Base-by-base conservation (phyloP, 2,797 vertebrate genomes). In the Lycodopsis pacificus region DNA sequence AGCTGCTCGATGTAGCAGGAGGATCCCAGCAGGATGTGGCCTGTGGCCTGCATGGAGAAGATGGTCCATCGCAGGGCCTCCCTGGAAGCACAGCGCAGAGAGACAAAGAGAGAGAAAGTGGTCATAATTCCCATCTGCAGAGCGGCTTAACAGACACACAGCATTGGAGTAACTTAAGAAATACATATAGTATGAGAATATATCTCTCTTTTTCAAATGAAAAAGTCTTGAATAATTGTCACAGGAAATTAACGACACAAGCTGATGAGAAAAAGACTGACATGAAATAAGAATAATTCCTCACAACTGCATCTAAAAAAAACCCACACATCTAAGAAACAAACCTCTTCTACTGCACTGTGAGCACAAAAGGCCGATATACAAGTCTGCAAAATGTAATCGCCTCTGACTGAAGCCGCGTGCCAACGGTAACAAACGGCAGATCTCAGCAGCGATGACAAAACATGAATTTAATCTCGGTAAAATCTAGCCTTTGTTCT, bases 1-100 rank as follows among this genome's bases (percentile, higher is more conserved):
- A 99, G 92, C 84, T 97, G 96, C 91, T 97, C 96, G 74, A 99
- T 95, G 89, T 99, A 99, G 84, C 95, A 95, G 58, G 97, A 99
- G 49, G 96, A 97, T 74, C 97, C 97, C 0, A 99, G 95, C 75
- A 99, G 93, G 88, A 98, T 69, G 6, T 99, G 97, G 20, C 98
- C 98, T 0, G 97, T 97, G 82, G 97, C 92, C 86, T 97, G 97
- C 97, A 98, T 98, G 89, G 95, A 95, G 86, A 97, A 95, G 58
- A 97, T 86, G 0, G 94, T 95, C 97, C 97, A 99, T 77, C 96
- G 95, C 65, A 99, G 87, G 36, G 93, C 95, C 91, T 98, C 97
- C 94, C 98, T 99, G 87, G 25, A 71, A 70, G 57, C 57, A 77
- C 44, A 49, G 67, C 2, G 22, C 2, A 85, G 48, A 79, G 36